Base-by-base conservation (phyloP, 2,888 invertebrate species). In the Stenoptilia bipunctidactyla region DNA sequence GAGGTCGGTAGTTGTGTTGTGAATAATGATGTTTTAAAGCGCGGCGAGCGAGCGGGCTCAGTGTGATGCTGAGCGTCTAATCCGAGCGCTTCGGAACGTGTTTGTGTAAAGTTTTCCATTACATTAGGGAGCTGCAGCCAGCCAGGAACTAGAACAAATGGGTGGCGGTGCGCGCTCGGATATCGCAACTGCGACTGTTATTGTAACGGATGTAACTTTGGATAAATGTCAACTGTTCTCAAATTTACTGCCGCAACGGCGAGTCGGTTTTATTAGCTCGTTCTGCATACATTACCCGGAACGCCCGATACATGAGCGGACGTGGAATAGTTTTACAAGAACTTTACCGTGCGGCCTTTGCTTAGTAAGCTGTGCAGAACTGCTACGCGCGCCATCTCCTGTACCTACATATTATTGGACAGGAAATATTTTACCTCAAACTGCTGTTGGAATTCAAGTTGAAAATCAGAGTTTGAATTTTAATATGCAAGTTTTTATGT, bases 151-250 rank as follows among this genome's bases (percentile, higher is more conserved):
- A 69, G 74, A 80, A 80, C 76, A 68, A 79, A 82, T 72, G 77
- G 70, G 61, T 62, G 58, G 50, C 56, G 20, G 20, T 20, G 20
- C 53, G 61, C 63, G 66, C 69, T 64, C 62, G 72, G 76, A 75
- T 79, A 79, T 74, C 71, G 75, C 66, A 67, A 68, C 72, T 66
- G 70, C 68, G 60, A 68, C 69, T 71, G 74, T 76, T 80, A 80
- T 77, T 76, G 76, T 76, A 72, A 74, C 71, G 75, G 71, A 80
- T 77, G 79, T 76, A 72, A 76, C 75, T 80, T 76, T 72, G 79
- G 74, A 80, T 82, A 80, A 80, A 77, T 67, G 80, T 82, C 80
- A 72, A 75, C 73, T 70, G 69, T 66, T 66, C 69, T 65, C 63
- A 65, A 75, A 80, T 80, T 77, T 77, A 80, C 59, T 69, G 70